These are phyloP conservation scores for Leptodactylus fuscus DNA, from an alignment of 2,113 vertebrate genomes.

Conservation along the genomic window DNA sequence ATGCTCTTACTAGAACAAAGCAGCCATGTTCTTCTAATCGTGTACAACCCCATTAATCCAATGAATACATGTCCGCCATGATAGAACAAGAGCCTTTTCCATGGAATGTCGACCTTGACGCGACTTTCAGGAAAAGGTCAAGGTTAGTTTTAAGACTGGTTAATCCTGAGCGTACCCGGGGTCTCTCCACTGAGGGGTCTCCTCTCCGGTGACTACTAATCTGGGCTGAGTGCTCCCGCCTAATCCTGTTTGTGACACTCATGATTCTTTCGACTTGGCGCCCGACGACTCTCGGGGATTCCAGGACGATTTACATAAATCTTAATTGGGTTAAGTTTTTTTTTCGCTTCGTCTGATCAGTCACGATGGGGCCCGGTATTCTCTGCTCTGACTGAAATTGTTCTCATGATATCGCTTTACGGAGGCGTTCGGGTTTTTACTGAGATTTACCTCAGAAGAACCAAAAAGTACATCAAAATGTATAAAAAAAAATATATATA, in stretches of 20 bases:
- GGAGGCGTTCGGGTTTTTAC: too few species aligned
- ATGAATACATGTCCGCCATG: too few species aligned
- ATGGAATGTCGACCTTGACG: not conserved
- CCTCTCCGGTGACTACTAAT: not conserved
- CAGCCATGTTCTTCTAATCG: too few species aligned
- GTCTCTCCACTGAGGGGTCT: not conserved
- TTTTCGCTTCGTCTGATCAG: not conserved
- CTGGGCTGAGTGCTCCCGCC: not conserved
- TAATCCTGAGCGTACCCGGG: not conserved
- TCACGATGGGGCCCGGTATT: too few species aligned
- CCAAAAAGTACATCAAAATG: too few species aligned
- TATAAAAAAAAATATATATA: too few species aligned
- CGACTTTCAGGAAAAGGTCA: not conserved
- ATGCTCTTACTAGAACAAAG: too few species aligned
- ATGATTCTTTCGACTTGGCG: not conserved
- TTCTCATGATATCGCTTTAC: too few species aligned
- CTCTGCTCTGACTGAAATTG: too few species aligned
- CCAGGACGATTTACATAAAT: not conserved
- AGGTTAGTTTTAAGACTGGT: not conserved
- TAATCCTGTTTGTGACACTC: slow-evolving; percentile 23
- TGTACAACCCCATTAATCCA: too few species aligned
- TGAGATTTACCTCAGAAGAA: too few species aligned
- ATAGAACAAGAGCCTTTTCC: too few species aligned
- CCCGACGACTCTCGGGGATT: not conserved
- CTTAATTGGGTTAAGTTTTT: not conserved